A percentile compares a stretch with the other conserved stretches of the same genome.
Conservation (phyloP, 2,113 vertebrate species). For the Pollimyrus isidori region DNA sequence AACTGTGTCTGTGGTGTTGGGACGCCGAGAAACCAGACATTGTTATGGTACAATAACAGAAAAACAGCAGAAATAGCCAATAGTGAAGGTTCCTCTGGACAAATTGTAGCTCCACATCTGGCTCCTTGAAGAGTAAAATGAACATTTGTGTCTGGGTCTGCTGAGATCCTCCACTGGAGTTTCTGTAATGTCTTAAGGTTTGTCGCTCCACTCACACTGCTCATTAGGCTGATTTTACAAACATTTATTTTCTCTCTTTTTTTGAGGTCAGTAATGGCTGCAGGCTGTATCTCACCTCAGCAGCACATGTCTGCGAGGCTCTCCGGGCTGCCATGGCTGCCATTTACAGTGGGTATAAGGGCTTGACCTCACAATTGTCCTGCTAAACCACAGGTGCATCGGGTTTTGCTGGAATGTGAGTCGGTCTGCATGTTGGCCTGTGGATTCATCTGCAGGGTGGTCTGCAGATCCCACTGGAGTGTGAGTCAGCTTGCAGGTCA, state of each 20-base stretch:
- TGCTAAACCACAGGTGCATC: background rate
- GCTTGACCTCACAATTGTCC: background rate
- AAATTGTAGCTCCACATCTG: background rate
- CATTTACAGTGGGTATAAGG: background rate
- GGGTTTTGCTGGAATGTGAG: background rate
- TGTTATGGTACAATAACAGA: background rate
- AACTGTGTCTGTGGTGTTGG: background rate
- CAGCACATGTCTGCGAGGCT: background rate
- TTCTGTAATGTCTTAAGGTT: background rate
- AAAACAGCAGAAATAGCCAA: background rate
- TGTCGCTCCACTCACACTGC: background rate
- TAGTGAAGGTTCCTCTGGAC: background rate
- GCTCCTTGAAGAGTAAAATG: background rate
- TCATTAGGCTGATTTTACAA: background rate
- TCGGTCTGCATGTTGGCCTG: background rate
- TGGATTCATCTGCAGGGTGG: background rate
- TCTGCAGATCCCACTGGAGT: background rate
- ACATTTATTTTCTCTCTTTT: background rate
- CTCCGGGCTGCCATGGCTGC: background rate
- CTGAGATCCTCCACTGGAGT: background rate
- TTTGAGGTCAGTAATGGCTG: background rate
- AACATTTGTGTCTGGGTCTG: background rate
- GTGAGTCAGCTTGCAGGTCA: background rate
- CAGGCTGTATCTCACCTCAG: background rate
- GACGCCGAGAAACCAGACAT: background rate